A percentile compares a stretch with the other conserved stretches of the same genome.
Conservation (phyloP, 2,113 vertebrate genomes). For the Gambusia holbrooki region DNA sequence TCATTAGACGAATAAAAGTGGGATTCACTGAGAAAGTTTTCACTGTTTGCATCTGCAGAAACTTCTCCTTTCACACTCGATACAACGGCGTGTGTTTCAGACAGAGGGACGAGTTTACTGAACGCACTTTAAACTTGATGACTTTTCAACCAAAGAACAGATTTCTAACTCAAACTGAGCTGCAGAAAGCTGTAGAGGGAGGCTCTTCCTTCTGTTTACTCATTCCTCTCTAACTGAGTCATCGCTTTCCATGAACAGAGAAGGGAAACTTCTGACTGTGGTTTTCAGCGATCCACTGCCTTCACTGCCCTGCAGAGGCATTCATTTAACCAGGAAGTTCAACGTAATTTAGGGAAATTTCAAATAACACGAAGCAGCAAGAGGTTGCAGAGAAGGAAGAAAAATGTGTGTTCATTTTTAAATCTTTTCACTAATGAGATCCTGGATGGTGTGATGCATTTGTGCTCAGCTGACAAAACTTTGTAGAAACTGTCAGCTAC, state of each 20-base stretch:
- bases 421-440: not conserved
- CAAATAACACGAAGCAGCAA: not conserved
- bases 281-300: constrained; percentile 15
- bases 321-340: not conserved
- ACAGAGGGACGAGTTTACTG: not conserved
- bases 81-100: not conserved
- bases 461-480: not conserved
- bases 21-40: constrained; percentile 31
- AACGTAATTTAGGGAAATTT: not conserved
- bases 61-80: constrained; percentile 9
- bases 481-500: not conserved
- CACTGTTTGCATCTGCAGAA: not conserved
- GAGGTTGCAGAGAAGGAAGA: no score
- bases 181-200: not conserved
- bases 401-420: not conserved
- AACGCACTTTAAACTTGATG: not conserved
- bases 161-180: not conserved
- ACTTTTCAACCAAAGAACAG: not conserved
- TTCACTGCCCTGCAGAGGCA: not conserved
- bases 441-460: not conserved
- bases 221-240: constrained; percentile 11
- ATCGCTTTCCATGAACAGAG: constrained; percentile 14
- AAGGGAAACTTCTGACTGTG: not conserved
- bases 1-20: constrained; percentile 47
- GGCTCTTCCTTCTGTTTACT: constrained; percentile 2